Evolutionary conservation across 2,888 invertebrate genomes (phyloP), one percentile per base, ranked within the genome.

Genomic region (Fragum sueziense): DNA sequence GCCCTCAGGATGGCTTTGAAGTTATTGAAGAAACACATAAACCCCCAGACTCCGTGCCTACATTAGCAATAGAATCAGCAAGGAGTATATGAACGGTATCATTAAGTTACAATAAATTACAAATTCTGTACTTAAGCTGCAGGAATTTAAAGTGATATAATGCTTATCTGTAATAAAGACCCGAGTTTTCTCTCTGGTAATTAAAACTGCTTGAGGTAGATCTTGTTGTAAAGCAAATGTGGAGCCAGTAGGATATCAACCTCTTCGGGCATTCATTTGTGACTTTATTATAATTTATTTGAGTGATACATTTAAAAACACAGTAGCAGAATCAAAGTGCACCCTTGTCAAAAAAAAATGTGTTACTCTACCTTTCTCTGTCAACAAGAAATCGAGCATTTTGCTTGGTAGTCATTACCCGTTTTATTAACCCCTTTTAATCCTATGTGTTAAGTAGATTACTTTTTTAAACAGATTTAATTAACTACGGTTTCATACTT

Each of bases 131-230:
- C 51, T 70, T 29, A 82, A 79, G 73, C 65, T 69, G 70, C 69
- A 73, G 61, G 76, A 79, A 74, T 65, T 79, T 79, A 77, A 52
- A 62, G 73, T 74, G 82, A 82, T 79, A 82, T 79, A 76, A 82
- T 72, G 70, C 76, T 76, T 79, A 74, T 70, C 68, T 67, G 76
- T 54, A 79, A 79, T 82, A 79, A 77, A 76, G 33, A 37, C 27
- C 27, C 27, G 71, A 33, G 61, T 61, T 61, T n/a, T 61, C 33
- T 33, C 61, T 47, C 47, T 57, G 29, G 59, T 57, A 57, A 29
- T 57, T 29, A 57, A 57, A 47, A 47, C 17, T 14, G 47, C 3
- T 47, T 14, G 47, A 47, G 47, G 47, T 47, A 47, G 17, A 9
- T 47, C 47, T n/a, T 9, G 20, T n/a, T 47, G n/a, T 47, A 9